Evolutionary conservation across 2,797 vertebrate genomes (phyloP), one percentile per base, ranked within the genome.

Genomic region (Eupleurogrammus muticus): DNA sequence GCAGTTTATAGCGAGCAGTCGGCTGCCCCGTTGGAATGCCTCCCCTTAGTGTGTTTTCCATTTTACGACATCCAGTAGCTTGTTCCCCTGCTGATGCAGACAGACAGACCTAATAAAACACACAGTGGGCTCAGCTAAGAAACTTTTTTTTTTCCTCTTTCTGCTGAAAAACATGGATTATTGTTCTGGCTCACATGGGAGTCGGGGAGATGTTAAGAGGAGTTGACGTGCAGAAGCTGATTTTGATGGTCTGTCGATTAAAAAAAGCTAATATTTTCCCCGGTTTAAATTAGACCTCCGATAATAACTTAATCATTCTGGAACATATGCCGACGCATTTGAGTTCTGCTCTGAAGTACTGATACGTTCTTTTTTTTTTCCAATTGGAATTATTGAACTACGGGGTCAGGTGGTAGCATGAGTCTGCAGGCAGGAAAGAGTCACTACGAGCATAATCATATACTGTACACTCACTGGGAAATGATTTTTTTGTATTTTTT

Each of bases 11-110:
- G 81, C 73, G 32, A 24, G 68, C 64, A 75, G 79, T 85, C 78
- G 80, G 80, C 76, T 71, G 59, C 73, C 75, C 86, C 71, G 32
- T 35, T 12, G 75, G 82, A 79, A 87, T 70, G 70, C 76, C 82
- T 87, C 74, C 77, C 60, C 13, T 50, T 86, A 10, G 64, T 79
- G 60, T 84, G 75, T 78, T 82, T 76, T 83, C 34, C 50, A 73
- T 83, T 92, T 93, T 87, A 87, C 21, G 55, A 82, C 81, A 92
- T 91, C 88, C 88, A 90, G 93, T 92, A 94, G 91, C 90, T 84
- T 21, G 77, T 85, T 87, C 60, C 83, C 92, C 90, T 77, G 87
- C 90, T 90, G 92, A 76, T 90, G 87, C 87, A 92, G 89, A 87
- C 87, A 87, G 89, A 90, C 86, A 90, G 85, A 89, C 69, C 85